These are phyloP conservation scores for Clarias batrachus DNA, from an alignment of 2,113 vertebrate genomes.

Conservation along the genomic window DNA sequence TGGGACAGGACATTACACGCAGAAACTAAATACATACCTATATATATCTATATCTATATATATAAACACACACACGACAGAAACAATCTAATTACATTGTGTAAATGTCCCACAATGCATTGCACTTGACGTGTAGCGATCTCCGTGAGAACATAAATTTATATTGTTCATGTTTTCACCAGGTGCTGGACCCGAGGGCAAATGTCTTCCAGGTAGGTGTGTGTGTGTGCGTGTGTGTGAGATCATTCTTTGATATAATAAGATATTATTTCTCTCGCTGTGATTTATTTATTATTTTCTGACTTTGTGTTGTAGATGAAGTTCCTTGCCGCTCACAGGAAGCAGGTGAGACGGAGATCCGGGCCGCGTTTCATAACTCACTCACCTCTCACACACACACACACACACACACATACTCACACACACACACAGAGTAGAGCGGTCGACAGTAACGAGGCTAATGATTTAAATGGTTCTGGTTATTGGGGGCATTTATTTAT, in stretches of 20 bases:
- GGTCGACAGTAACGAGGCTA: too few relatives aligned
- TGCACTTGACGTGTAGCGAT: not conserved
- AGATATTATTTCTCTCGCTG: not conserved
- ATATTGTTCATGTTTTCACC: not conserved
- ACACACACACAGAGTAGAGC: not conserved
- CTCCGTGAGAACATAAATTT: not conserved
- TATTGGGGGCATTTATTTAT: too few relatives aligned
- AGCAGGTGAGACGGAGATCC: slow-evolving; percentile 39
- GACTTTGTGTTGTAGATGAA: slow-evolving; percentile 28
- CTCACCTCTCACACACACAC: too few relatives aligned
- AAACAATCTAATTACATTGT: not conserved
- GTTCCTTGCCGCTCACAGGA: slow-evolving; percentile 19
- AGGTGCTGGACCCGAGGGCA: slow-evolving; percentile 52
- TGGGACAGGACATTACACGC: slow-evolving; percentile 46
- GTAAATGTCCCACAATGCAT: not conserved
- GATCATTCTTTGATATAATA: not conserved
- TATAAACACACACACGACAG: not conserved
- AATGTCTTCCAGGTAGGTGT: slow-evolving; percentile 54
- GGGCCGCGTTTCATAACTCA: not conserved
- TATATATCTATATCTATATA: too few relatives aligned
- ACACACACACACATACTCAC: too few relatives aligned
- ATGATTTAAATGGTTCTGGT: too few relatives aligned
- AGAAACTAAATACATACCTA: not conserved
- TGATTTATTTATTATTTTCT: not conserved
- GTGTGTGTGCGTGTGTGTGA: slow-evolving; percentile 39